Evolutionary conservation across 2,888 invertebrate species (phyloP), one percentile per base, ranked within the genome.

Genomic region (Microchrysa polita): DNA sequence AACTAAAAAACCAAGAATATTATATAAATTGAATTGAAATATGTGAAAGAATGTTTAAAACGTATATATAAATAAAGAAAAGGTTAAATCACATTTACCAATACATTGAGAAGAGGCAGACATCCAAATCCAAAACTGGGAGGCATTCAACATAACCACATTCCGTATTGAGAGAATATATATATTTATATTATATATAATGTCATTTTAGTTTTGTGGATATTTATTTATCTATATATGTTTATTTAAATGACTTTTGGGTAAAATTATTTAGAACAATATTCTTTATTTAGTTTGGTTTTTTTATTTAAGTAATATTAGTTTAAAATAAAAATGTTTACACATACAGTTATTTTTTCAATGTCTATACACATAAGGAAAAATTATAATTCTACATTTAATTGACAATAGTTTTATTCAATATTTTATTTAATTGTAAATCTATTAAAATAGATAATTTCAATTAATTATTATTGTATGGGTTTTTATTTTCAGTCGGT

Each of bases 81-180:
- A 80, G 7, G 82, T 77, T 76, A 82, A 86, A 86, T 83, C 85
- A 87, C 83, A 86, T 85, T 85, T 83, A 80, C 77, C 79, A 78
- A 79, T 77, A 78, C 77, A 79, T 78, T 78, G 76, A 77, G 78
- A 78, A 79, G 78, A 79, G 80, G 80, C 79, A 69, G 69, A 78
- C 78, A 79, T 79, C 78, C 81, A 79, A 79, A 78, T 77, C 73
- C 77, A 78, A 79, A 76, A 76, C 77, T 77, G 79, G 79, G 78
- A 79, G 77, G 79, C 79, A 80, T 79, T 79, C 79, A 79, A 80
- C 79, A 80, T 80, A 79, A 79, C n/a, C 78, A 78, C 78, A 79
- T 79, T 78, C 79, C 79, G 78, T 79, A 79, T 79, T 78, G 77
- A 77, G 77, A 79, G 63, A 77, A 76, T 77, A 77, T 77, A 77